A percentile compares a stretch with the other conserved stretches of the same genome.
Conservation (phyloP, 2,888 invertebrate species). For the Platycnemis pennipes region DNA sequence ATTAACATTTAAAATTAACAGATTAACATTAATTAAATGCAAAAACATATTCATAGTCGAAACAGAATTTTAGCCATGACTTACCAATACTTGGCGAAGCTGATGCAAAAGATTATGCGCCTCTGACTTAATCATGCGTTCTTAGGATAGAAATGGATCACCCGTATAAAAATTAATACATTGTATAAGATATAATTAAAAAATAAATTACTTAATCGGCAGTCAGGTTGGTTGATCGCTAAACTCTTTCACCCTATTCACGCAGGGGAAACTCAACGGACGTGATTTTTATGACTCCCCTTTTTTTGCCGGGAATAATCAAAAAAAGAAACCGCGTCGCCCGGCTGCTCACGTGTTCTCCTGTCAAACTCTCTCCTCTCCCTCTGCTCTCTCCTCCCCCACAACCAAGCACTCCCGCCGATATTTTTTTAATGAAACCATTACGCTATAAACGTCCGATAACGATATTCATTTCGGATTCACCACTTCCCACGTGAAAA, state of each 20-base stretch:
- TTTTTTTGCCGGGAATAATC: neutral
- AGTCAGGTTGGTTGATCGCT: neutral
- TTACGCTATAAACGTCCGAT: conserved; percentile 50
- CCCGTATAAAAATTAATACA: neutral
- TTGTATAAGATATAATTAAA: neutral
- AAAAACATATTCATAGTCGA: no score
- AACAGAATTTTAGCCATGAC: no score
- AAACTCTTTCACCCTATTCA: neutral
- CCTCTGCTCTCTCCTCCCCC: neutral
- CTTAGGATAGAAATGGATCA: neutral
- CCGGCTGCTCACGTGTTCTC: neutral
- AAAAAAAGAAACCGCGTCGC: neutral
- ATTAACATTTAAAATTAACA: no score
- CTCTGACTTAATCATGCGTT: neutral
- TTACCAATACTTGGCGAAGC: no score
- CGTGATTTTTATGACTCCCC: conserved; percentile 6
- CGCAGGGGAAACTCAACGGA: neutral
- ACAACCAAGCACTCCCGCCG: neutral
- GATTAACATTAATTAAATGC: no score
- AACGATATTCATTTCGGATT: conserved; percentile 56
- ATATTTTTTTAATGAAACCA: conserved; percentile 52
- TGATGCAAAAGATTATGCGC: neutral
- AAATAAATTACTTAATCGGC: neutral
- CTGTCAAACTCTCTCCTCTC: neutral
- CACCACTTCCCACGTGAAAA: conserved; percentile 47